Conservation (phyloP, 35 echinoderm and acorn worm species). For the Acanthaster planci region DNA sequence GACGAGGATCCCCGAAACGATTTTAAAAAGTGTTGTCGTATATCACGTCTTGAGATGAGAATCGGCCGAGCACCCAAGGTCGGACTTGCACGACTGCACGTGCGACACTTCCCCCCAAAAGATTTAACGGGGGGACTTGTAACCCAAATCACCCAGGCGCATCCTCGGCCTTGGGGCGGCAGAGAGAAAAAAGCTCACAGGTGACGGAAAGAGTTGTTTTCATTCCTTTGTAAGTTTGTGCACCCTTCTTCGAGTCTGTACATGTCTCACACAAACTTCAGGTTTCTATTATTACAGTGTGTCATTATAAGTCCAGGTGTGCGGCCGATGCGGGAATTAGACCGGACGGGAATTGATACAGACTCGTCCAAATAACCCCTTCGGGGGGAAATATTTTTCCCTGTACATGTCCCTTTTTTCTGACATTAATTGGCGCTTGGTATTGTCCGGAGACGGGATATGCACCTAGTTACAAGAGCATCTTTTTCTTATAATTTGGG, state of each 20-base stretch:
- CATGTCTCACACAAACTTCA: not conserved
- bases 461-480: not conserved
- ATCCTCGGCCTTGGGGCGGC: not conserved
- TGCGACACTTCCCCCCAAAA: not conserved
- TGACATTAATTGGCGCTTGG: slow-evolving; percentile 17
- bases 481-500: not conserved
- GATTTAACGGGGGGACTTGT: not conserved
- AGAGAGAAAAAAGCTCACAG: not conserved
- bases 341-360: not conserved
- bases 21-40: not conserved
- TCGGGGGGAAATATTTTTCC: too few species aligned
- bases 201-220: too few species aligned
- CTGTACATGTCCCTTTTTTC: not conserved
- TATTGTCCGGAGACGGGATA: slow-evolving; percentile 7
- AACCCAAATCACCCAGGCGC: not conserved
- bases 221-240: not conserved
- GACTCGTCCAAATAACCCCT: too few species aligned
- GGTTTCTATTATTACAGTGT: not conserved
- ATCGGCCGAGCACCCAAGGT: not conserved
- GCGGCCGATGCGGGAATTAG: not conserved
- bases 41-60: not conserved
- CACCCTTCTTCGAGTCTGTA: not conserved
- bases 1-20: not conserved
- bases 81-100: not conserved
- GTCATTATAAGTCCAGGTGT: slow-evolving; percentile 1